A percentile compares a stretch with the other conserved stretches of the same genome.
phyloP scores from a whole-genome alignment of 1,140 invertebrate genomes.

The Ganaspis sp. region DNA sequence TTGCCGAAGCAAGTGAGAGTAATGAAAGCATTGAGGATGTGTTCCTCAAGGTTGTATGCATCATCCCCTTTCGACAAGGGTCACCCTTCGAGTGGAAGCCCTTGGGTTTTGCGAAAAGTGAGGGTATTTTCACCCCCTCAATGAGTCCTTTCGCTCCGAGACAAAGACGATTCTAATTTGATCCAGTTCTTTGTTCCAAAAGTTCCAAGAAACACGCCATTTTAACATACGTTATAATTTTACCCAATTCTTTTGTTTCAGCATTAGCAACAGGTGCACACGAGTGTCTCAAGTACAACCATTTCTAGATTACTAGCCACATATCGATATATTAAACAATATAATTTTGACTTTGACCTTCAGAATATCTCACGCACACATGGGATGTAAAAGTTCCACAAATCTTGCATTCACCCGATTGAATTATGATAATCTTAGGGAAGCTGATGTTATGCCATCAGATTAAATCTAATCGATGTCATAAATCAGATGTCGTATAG shows the following conservation, averaged over 20 bases:
- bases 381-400: neutral
- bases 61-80: constrained; percentile 16
- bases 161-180: constrained; percentile 19
- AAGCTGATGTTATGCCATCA: neutral
- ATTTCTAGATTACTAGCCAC: neutral
- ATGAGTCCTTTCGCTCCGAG: neutral
- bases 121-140: constrained; percentile 8
- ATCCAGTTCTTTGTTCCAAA: constrained; percentile 7
- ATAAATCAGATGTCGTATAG: neutral
- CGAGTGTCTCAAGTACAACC: neutral
- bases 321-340: neutral
- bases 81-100: constrained; percentile 19
- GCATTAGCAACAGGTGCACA: constrained; percentile 1
- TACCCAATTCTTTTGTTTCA: neutral
- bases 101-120: constrained; percentile 8
- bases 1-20: neutral
- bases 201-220: neutral
- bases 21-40: constrained; percentile 2
- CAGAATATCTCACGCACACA: neutral
- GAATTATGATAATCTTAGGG: neutral
- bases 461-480: neutral
- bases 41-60: constrained; percentile 12
- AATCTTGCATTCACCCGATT: neutral
- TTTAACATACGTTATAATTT: neutral
- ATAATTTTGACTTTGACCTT: neutral